phyloP scores from a whole-genome alignment of 1,140 invertebrate species.

The Euschistus heros region DNA sequence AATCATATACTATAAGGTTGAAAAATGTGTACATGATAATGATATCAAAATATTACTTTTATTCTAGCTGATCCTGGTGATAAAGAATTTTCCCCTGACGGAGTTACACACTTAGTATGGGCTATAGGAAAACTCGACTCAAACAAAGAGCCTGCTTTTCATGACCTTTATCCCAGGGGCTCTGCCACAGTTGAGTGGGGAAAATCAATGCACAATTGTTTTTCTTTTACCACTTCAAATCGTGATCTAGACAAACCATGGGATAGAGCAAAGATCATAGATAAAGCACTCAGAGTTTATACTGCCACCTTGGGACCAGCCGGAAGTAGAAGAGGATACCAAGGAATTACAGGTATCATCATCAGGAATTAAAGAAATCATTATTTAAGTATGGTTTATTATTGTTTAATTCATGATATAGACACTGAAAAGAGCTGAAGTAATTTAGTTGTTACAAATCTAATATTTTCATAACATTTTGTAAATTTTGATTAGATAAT shows the following conservation, averaged over 20 bases:
- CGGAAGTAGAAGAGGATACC: conserved; percentile 62
- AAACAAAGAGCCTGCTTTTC: conserved; percentile 70
- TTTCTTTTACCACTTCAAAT: conserved; percentile 49
- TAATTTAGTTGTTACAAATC: too few species aligned
- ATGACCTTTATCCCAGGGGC: conserved; percentile 64
- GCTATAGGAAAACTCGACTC: conserved; percentile 69
- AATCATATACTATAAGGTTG: too few species aligned
- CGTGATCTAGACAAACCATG: conserved; percentile 47
- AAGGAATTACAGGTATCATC: conserved; percentile 54
- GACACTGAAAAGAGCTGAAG: too few species aligned
- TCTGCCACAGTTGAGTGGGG: conserved; percentile 56
- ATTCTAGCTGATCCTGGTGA: conserved; percentile 62
- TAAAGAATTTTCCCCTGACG: conserved; percentile 56
- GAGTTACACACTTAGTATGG: conserved; percentile 64
- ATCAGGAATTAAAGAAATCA: too few species aligned
- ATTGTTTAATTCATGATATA: too few species aligned
- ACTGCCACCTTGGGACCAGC: conserved; percentile 68
- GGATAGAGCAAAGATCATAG: conserved; percentile 65
- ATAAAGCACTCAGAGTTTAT: conserved; percentile 64
- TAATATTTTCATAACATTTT: too few species aligned
- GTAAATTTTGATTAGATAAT: too few species aligned
- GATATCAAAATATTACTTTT: neutral
- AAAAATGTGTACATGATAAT: neutral
- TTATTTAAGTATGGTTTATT: too few species aligned
- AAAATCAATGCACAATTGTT: conserved; percentile 50